Conservation (phyloP, 2,113 vertebrate genomes). For the Pterocles burchelli region DNA sequence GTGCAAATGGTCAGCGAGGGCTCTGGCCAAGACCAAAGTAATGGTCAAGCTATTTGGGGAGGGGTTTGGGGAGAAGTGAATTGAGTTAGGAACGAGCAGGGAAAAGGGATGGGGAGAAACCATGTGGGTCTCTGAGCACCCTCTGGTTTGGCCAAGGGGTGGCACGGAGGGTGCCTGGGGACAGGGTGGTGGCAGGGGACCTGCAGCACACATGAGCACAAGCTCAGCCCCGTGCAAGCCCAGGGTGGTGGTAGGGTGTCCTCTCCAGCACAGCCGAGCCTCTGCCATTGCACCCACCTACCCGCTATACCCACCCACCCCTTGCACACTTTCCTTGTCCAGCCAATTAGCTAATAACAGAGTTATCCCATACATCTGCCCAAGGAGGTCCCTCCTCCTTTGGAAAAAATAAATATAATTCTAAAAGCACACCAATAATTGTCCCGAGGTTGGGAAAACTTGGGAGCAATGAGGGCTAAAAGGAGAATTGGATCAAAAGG, state of each 20-base stretch:
- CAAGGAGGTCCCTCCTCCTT: not conserved
- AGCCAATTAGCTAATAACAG: not conserved
- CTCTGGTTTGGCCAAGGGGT: too few relatives aligned
- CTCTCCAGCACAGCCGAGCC: not conserved
- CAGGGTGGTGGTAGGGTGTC: not conserved
- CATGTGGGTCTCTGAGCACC: too few relatives aligned
- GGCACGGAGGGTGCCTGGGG: not conserved
- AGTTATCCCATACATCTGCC: not conserved
- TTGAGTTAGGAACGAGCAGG: not conserved
- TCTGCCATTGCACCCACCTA: accelerated
- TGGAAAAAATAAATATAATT: not conserved
- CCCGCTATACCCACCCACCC: not conserved
- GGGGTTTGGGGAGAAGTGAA: not conserved
- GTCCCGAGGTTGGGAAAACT: not conserved
- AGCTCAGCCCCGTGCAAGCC: not conserved
- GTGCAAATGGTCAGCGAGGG: not conserved
- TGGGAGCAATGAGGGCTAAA: not conserved
- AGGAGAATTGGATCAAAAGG: not conserved
- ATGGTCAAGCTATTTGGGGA: constrained; percentile 13
- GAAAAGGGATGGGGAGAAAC: not conserved
- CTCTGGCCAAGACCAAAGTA: not conserved
- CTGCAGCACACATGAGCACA: accelerated
- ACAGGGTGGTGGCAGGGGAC: accelerated
- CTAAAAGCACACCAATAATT: not conserved
- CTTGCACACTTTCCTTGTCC: not conserved